Base-by-base conservation (phyloP, 2,888 invertebrate species). In the Netelia virgata region DNA sequence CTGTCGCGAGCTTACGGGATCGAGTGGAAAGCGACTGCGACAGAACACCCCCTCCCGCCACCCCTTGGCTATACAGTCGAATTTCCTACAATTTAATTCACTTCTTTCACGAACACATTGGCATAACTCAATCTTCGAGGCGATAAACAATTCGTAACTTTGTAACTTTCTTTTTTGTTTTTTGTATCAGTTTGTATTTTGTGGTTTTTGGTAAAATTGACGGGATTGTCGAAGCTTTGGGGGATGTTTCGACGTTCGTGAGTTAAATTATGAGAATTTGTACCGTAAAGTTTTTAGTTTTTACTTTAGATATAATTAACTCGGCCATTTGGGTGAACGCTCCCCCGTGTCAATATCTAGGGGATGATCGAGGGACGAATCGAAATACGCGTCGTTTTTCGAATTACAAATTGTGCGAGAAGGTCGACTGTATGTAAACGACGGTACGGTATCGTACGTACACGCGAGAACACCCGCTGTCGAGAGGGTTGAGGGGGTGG, bases 1-100 rank as follows among this genome's bases (percentile, higher is more conserved):
- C 57, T 57, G 74, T 72, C 68, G 66, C 23, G 43, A 69, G 78
- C 74, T 85, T 66, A 79, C 64, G 18, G 82, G 59, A 82, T 64
- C 69, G 64, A 66, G 59, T 70, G 74, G 81, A 57, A 78, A 50
- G 43, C 11, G 47, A 47, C 14, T 47, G 47, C 47, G 14, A 47
- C 47, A 14, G 47, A 47, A 41, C 36, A n/a, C n/a, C 53, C 53
- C 61, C 5, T 18, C 11, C 55, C 23, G 2, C 69, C 16, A 16
- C 23, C 23, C 47, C 20, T 47, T 47, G 47, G 47, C 2, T 10
- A 47, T 36, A 47, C 47, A 47, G 47, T 47, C 47, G 14, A 14
- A 47, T 2, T 47, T 47, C 47, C 47, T 14, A 47, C 14, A 47
- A 47, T 47, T 47, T 14, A 47, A 47, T 36, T 36, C 53, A n/a